Conservation (phyloP, 2,888 invertebrate species). For the Melitaea athalia region DNA sequence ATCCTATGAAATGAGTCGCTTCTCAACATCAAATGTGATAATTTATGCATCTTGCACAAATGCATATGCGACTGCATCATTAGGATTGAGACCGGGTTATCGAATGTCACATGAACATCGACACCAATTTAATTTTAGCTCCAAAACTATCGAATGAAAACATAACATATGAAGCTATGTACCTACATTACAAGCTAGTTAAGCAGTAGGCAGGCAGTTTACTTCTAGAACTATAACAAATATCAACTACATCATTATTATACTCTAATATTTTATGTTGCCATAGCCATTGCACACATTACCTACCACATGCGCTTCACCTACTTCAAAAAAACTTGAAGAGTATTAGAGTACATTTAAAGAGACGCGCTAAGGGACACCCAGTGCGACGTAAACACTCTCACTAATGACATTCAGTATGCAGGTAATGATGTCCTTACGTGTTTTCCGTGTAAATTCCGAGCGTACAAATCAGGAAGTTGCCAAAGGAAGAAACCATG, state of each 20-base stretch:
- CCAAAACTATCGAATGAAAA: constrained; percentile 13
- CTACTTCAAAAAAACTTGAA: constrained; percentile 11
- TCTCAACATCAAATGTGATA: constrained; percentile 36
- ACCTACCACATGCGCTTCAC: constrained; percentile 4
- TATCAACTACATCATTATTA: neutral
- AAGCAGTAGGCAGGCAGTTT: neutral
- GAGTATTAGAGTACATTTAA: constrained; percentile 6
- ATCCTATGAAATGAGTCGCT: constrained; percentile 31
- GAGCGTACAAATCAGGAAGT: constrained; percentile 39
- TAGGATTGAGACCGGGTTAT: constrained; percentile 41
- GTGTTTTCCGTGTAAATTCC: constrained; percentile 51
- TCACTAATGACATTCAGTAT: constrained; percentile 41
- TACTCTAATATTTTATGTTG: neutral
- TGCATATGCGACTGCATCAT: constrained; percentile 25
- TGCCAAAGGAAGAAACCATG: constrained; percentile 38
- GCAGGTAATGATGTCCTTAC: constrained; percentile 48
- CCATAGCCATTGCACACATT: neutral
- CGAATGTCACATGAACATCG: constrained; percentile 40
- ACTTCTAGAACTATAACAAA: neutral
- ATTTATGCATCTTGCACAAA: constrained; percentile 38
- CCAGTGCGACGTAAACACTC: constrained; percentile 33
- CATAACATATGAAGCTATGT: neutral
- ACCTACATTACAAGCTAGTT: neutral
- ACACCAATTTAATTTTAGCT: constrained; percentile 19
- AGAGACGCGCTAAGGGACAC: constrained; percentile 20